Conservation (phyloP, 1,140 invertebrate genomes). For the Drosophila melanogaster region Release_6_plus_ISO1_MT NT_033777.3:20920001-20920500, state of each 20-base stretch:
- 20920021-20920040: no score
- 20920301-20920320: constrained; percentile 52
- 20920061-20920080: background rate
- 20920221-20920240: constrained; percentile 41
- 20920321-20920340: constrained; percentile 58
- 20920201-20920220: constrained; percentile 52
- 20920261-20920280: constrained; percentile 18
- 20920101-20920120: background rate
- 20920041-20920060: no score
- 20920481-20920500: background rate
- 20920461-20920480: constrained; percentile 39
- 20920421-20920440: constrained; percentile 43
- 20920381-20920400: constrained; percentile 17
- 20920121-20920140: background rate
- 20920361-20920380: constrained; percentile 71
- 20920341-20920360: constrained; percentile 62
- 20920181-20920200: constrained; percentile 42
- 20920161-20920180: constrained; percentile 28
- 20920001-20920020: no score
- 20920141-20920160: background rate
- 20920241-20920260: constrained; percentile 3
- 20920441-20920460: constrained; percentile 46
- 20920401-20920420: background rate
- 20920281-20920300: constrained; percentile 45
- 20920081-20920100: no score